Percentiles rank a stretch among this genome's conserved stretches.
Evolutionary conservation across 1,140 invertebrate species (phyloP).

Genomic region (Meloidogyne hapla): DNA sequence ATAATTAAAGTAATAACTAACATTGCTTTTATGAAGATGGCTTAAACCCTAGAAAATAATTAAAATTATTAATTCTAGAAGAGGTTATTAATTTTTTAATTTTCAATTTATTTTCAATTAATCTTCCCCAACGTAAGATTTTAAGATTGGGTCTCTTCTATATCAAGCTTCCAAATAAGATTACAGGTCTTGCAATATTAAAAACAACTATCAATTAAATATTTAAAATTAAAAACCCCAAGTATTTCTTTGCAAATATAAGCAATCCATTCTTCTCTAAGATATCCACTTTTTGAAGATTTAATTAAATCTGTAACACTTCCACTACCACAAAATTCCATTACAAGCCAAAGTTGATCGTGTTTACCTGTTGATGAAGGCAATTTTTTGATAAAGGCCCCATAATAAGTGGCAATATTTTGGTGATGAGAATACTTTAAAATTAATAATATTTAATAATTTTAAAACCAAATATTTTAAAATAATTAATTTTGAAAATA

Average conservation of each 20-base stretch:
- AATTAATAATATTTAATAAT: slow-evolving; percentile 31
- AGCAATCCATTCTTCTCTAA: slow-evolving; percentile 99
- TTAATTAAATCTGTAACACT: slow-evolving; percentile 98
- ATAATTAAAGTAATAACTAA: slow-evolving; percentile 1
- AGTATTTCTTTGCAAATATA: slow-evolving; percentile 97
- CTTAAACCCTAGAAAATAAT: slow-evolving; percentile 80
- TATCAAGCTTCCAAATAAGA: no score
- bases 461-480: neutral
- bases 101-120: neutral
- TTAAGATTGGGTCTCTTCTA: no score
- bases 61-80: no score
- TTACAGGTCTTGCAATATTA: no score
- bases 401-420: slow-evolving; percentile 99
- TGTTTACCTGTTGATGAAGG: slow-evolving; percentile 86
- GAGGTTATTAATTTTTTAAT: neutral
- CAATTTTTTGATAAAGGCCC: slow-evolving; percentile 98
- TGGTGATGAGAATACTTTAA: slow-evolving; percentile 92
- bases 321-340: slow-evolving; percentile 99
- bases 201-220: no score
- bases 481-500: neutral
- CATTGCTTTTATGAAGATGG: slow-evolving; percentile 94
- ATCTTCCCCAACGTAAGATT: no score
- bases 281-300: slow-evolving; percentile 91
- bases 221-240: slow-evolving; percentile 49
- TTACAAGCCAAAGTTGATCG: slow-evolving; percentile 84